phyloP scores from a whole-genome alignment of 2,888 invertebrate species.

The Vanessa cardui region DNA sequence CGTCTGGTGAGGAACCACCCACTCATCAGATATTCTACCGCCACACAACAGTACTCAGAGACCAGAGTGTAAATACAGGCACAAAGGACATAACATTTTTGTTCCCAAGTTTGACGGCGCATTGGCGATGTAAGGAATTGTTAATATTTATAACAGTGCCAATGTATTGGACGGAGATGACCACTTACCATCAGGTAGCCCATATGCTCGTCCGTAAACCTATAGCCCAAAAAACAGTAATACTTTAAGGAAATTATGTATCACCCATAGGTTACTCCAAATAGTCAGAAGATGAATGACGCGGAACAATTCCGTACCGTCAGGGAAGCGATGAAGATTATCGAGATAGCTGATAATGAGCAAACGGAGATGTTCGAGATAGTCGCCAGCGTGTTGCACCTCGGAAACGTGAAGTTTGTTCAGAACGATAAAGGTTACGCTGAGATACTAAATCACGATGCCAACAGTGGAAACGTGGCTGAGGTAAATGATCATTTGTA shows the following conservation, averaged over 20 bases:
- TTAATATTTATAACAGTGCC: no score
- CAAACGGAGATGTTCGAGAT: constrained; percentile 90
- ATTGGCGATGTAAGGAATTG: no score
- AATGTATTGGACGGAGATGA: no score
- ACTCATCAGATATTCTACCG: no score
- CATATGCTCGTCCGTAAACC: no score
- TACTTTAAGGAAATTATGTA: background rate
- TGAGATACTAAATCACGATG: constrained; percentile 85
- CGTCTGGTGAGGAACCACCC: no score
- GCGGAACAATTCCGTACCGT: constrained; percentile 86
- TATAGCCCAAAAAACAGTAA: no score
- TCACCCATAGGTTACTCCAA: constrained; percentile 51
- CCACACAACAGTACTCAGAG: no score
- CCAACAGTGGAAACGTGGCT: constrained; percentile 81
- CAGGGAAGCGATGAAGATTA: constrained; percentile 88
- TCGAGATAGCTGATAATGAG: constrained; percentile 88
- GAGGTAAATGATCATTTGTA: constrained; percentile 79
- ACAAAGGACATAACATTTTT: no score
- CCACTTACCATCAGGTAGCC: no score
- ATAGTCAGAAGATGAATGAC: constrained; percentile 79
- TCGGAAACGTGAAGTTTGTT: constrained; percentile 93
- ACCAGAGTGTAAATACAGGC: no score
- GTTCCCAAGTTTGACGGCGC: no score
- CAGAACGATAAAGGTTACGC: constrained; percentile 87
- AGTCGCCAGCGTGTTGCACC: constrained; percentile 91